phyloP scores from a whole-genome alignment of 2,797 vertebrate species.

The Pteropus rufus region DNA sequence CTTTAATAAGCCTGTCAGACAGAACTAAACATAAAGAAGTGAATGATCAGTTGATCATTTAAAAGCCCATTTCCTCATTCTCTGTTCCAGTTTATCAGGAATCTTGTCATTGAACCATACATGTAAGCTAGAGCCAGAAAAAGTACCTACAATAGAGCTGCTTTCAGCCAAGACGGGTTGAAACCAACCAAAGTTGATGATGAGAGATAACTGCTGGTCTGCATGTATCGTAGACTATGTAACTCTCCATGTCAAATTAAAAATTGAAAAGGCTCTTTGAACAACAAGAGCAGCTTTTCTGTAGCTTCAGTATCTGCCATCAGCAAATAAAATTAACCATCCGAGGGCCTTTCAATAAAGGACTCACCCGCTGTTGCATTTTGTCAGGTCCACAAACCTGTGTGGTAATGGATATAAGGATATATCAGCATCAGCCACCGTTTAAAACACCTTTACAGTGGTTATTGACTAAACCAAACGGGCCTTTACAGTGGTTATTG shows the following conservation, averaged over 20 bases:
- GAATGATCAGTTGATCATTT: slow-evolving; percentile 50
- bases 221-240: not conserved
- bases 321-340: slow-evolving; percentile 66
- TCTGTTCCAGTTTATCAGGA: slow-evolving; percentile 68
- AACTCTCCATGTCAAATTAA: slow-evolving; percentile 63
- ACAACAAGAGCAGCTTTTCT: slow-evolving; percentile 44
- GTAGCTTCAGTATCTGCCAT: slow-evolving; percentile 59
- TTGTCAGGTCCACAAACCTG: not conserved
- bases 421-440: not conserved
- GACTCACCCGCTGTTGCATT: not conserved
- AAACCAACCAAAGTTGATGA: slow-evolving; percentile 40
- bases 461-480: not conserved
- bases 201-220: slow-evolving; percentile 61
- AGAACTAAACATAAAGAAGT: slow-evolving; percentile 42
- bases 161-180: slow-evolving; percentile 46
- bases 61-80: slow-evolving; percentile 60
- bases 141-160: slow-evolving; percentile 53
- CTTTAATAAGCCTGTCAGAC: slow-evolving; percentile 66
- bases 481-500: not conserved
- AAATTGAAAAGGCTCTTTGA: slow-evolving; percentile 66
- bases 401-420: not conserved
- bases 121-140: slow-evolving; percentile 40
- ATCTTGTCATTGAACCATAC: slow-evolving; percentile 68
- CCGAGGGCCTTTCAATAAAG: slow-evolving; percentile 29
- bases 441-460: not conserved